Percentiles rank a stretch among this genome's conserved stretches.
phyloP scores from a whole-genome alignment of 2,113 vertebrate genomes.

The Anser cygnoides region DNA sequence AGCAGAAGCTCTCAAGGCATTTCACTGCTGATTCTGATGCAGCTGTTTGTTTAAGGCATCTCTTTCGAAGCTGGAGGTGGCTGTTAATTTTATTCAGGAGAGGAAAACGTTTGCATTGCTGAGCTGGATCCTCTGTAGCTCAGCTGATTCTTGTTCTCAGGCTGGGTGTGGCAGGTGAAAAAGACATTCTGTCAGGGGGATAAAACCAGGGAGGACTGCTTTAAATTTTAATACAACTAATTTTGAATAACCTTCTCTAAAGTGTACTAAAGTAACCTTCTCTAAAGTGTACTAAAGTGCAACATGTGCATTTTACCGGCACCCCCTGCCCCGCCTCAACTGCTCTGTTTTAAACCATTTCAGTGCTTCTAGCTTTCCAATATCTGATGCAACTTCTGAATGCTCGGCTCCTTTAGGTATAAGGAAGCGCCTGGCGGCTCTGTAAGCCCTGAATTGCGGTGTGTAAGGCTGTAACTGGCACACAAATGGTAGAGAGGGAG shows the following conservation, averaged over 20 bases:
- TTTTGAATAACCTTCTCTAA: not conserved
- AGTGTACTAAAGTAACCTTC: not conserved
- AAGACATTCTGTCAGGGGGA: not conserved
- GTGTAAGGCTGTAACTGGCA: not conserved
- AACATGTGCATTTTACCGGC: rapidly evolving
- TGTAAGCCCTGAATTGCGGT: not conserved
- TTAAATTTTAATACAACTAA: not conserved
- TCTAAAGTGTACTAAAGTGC: not conserved
- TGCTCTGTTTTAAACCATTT: not conserved
- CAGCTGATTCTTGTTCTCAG: constrained; percentile 10
- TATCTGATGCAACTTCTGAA: not conserved
- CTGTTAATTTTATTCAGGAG: constrained; percentile 3
- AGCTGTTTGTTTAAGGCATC: constrained; percentile 36
- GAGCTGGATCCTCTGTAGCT: not conserved
- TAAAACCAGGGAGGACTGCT: not conserved
- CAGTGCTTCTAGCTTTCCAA: not conserved
- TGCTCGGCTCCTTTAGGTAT: not conserved
- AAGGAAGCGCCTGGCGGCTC: not conserved
- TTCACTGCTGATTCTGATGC: constrained; percentile 24
- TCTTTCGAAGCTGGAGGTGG: constrained; percentile 26
- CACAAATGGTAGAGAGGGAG: not conserved
- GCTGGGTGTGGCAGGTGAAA: not conserved
- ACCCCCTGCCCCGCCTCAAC: not conserved
- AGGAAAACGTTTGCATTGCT: not conserved
- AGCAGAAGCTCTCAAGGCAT: not conserved